phyloP scores from a whole-genome alignment of 1,140 invertebrate genomes.

The Ganaspis sp. region DNA sequence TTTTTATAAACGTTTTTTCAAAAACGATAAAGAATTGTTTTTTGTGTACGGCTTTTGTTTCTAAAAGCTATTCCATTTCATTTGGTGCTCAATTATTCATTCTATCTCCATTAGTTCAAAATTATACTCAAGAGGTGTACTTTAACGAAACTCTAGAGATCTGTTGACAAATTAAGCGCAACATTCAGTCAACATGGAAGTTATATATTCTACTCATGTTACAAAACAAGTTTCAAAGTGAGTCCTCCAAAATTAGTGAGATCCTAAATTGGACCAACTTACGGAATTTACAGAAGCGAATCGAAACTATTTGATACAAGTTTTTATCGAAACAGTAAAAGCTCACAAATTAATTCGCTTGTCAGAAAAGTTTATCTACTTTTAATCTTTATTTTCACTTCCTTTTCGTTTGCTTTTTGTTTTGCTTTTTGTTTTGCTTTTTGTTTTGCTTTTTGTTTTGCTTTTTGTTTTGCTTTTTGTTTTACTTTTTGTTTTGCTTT shows the following conservation, averaged over 20 bases:
- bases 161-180: slow-evolving; percentile 5
- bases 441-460: too few relatives aligned
- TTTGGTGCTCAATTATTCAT: slow-evolving; percentile 10
- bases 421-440: too few relatives aligned
- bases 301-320: too few relatives aligned
- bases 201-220: neutral
- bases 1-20: neutral
- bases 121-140: slow-evolving; percentile 9
- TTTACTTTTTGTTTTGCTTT: too few relatives aligned
- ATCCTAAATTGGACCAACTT: neutral
- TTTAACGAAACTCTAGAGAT: slow-evolving; percentile 5
- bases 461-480: too few relatives aligned
- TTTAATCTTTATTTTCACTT: too few relatives aligned
- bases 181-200: slow-evolving; percentile 8
- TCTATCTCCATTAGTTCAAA: neutral
- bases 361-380: too few relatives aligned
- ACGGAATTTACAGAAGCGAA: too few relatives aligned
- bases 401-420: too few relatives aligned
- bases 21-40: neutral
- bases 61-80: neutral
- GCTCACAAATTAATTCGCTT: too few relatives aligned
- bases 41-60: neutral
- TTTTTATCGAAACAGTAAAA: too few relatives aligned
- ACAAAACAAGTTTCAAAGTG: slow-evolving; percentile 10
- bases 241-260: neutral